Conservation (phyloP, 2,888 invertebrate species). For the Alloscopus bannaensis region DNA sequence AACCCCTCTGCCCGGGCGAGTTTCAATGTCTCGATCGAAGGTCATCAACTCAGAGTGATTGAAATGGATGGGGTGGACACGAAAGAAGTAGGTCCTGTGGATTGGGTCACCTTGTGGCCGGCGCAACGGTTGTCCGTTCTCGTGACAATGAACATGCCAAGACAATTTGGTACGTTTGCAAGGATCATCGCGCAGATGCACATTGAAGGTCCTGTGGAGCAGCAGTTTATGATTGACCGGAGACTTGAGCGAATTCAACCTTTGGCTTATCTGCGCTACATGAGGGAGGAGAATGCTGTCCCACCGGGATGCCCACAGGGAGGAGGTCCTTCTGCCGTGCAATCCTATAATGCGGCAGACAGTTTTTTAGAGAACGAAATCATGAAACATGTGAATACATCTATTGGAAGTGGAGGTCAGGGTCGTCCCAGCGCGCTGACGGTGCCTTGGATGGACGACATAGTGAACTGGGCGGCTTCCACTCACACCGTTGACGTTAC, state of each 20-base stretch:
- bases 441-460: not conserved
- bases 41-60: slow-evolving; percentile 30
- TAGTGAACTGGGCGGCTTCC: not conserved
- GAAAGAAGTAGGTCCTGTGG: not conserved
- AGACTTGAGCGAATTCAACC: not conserved
- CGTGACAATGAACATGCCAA: slow-evolving; percentile 24
- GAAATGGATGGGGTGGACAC: slow-evolving; percentile 51
- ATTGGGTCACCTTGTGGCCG: slow-evolving; percentile 16
- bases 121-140: slow-evolving; percentile 41
- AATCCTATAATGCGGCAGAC: too few relatives aligned
- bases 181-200: not conserved
- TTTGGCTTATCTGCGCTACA: not conserved
- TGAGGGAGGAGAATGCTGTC: not conserved
- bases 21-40: slow-evolving; percentile 46
- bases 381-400: not conserved
- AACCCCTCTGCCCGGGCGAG: slow-evolving; percentile 14
- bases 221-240: not conserved
- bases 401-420: not conserved
- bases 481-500: not conserved
- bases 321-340: not conserved
- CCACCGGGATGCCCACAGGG: not conserved
- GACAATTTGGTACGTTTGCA: not conserved
- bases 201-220: not conserved
- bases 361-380: too few relatives aligned
- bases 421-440: not conserved